Base-by-base conservation (phyloP, 2,113 vertebrate genomes). In the Platysteira castanea region DNA sequence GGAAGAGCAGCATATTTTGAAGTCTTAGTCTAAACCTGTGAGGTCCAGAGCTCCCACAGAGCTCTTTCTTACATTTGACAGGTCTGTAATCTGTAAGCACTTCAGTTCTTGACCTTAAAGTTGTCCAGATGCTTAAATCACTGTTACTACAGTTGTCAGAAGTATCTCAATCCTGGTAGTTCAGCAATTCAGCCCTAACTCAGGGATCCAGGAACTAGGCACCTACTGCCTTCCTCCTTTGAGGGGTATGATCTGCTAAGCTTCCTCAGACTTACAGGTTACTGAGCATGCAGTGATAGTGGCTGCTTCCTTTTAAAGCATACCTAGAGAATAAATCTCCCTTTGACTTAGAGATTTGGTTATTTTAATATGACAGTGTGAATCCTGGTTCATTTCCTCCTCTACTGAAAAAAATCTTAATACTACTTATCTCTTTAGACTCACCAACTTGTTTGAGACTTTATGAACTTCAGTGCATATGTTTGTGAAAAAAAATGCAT, bases 81-180 rank as follows among this genome's bases (percentile, higher is more conserved):
- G 67, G 90, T 90, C 84, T 94, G 75, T 96, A 97, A 97, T 96
- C 89, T 87, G 84, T 94, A 96, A 91, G 91, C 68, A 93, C 84
- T 89, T 88, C 70, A 90, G 90, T 95, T 94, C 90, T 91, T 95
- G 94, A 94, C 93, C 89, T 96, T 94, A 90, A 90, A 96, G 87
- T 88, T 94, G 91, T 87, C 89, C 93, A 94, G 75, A 89, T 93
- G 93, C 90, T 96, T 93, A 96, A 95, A 95, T 93, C 52, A 0
- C 84, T 95, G 89, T 87, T 85, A 76, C 78, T 15, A 59, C 70
- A 85, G 81, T 85, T 95, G 91, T 93, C 94, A 90, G 93, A 92
- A 96, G 76, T 95, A 87, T 89, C 83, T 95, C 79, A 93, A 86
- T 88, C 63, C 79, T 90, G 33, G 79, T 86, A 96, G 90, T 95